These are phyloP conservation scores for Drosophila kanekoi DNA, from an alignment of 2,888 invertebrate genomes.

Conservation along the genomic window DNA sequence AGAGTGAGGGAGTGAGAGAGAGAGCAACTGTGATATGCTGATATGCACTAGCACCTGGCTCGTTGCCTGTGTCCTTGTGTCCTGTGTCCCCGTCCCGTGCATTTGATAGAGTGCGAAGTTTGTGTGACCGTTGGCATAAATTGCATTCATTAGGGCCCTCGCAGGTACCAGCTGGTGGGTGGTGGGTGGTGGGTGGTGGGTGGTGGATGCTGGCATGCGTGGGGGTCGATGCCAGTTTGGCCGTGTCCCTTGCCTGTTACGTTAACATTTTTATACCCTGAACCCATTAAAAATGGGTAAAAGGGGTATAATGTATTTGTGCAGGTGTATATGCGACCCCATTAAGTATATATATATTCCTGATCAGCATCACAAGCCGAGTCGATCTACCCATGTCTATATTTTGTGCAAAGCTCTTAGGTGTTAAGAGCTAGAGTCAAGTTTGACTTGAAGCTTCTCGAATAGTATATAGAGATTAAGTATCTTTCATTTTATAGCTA, in stretches of 20 bases:
- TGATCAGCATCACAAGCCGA: too few species aligned
- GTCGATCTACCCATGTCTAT: too few species aligned
- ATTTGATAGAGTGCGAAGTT: conserved; percentile 51
- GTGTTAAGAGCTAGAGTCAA: too few species aligned
- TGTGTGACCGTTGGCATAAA: conserved; percentile 50
- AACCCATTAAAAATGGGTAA: too few species aligned
- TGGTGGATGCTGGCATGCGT: not conserved
- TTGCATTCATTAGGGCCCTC: conserved; percentile 57
- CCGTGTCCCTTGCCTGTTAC: not conserved
- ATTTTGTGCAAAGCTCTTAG: too few species aligned
- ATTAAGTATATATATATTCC: too few species aligned
- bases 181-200: not conserved
- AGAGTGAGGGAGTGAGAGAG: not conserved
- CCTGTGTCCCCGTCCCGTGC: conserved; percentile 1
- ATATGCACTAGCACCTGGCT: conserved; percentile 32
- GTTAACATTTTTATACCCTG: too few species aligned
- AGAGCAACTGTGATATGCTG: conserved; percentile 28
- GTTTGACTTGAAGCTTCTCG: too few species aligned
- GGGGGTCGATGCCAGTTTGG: not conserved
- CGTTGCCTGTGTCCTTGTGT: not conserved
- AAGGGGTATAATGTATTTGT: too few species aligned
- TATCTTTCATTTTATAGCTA: too few species aligned
- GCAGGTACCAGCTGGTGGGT: not conserved
- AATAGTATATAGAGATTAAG: too few species aligned
- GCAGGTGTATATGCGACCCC: too few species aligned